Percentiles rank a stretch among this genome's conserved stretches.
Conservation (phyloP, 2,888 invertebrate species). For the Cabera pusaria region DNA sequence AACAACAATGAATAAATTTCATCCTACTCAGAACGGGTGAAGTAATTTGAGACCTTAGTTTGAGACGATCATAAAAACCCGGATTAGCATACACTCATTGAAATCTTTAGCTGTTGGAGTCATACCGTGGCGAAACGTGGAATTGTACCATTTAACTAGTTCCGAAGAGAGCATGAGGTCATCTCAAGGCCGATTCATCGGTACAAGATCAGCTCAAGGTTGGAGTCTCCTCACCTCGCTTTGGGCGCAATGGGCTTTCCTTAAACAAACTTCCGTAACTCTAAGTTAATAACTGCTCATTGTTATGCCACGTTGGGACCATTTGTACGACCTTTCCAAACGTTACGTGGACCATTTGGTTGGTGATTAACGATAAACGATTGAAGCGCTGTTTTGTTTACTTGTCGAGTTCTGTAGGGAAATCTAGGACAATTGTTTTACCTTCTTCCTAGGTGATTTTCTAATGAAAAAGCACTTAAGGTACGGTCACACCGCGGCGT, state of each 20-base stretch:
- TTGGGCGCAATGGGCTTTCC: constrained; percentile 55
- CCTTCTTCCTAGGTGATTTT: background rate
- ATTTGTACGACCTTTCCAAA: constrained; percentile 42
- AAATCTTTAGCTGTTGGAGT: no score
- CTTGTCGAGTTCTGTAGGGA: background rate
- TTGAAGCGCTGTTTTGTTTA: constrained; percentile 3
- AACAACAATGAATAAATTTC: no score
- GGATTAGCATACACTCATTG: no score
- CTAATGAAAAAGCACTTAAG: no score
- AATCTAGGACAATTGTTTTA: no score
- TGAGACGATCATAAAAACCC: no score
- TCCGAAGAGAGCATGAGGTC: constrained; percentile 35
- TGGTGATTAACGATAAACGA: constrained; percentile 11
- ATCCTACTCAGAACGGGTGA: no score
- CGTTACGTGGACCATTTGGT: constrained; percentile 31
- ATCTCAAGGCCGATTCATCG: constrained; percentile 47
- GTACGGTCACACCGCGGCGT: no score
- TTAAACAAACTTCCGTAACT: constrained; percentile 50
- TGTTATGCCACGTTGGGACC: constrained; percentile 45
- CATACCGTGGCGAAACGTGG: no score
- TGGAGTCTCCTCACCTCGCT: constrained; percentile 46
- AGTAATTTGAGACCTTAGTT: no score
- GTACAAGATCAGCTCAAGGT: constrained; percentile 43
- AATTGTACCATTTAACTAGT: no score
- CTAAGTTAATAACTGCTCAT: constrained; percentile 43